Evolutionary conservation across 2,797 vertebrate genomes (phyloP), one percentile per base, ranked within the genome.

Genomic region (Sebastes itinus): DNA sequence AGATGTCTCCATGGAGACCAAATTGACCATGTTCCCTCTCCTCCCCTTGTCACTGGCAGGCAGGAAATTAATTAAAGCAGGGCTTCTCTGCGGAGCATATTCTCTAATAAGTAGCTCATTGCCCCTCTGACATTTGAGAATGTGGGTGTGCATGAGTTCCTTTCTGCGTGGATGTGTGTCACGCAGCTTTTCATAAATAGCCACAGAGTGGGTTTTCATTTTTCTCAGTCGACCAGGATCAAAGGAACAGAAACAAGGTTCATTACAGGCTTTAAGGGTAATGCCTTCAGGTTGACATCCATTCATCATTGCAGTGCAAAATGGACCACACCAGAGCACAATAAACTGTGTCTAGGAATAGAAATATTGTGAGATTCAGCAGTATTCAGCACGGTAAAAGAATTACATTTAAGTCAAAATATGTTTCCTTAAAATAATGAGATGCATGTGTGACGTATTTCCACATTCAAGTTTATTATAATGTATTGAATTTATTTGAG

Each of bases 21-120:
- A 86, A 84, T 86, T 85, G 92, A 94, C 87, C 85, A 67, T 55
- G 59, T 77, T 84, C 78, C 80, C 77, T 63, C 77, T 85, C 73
- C 32, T 89, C 84, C 74, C 66, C 60, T 86, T 77, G 80, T 91
- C 82, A 92, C 79, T 83, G 83, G 85, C 82, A 87, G 87, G 85
- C 83, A 89, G 84, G 77, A 75, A 87, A 89, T 93, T 94, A 96
- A 96, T 96, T 94, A 95, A 92, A 93, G 89, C 88, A 71, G 68
- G 84, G 12, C 68, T 89, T 91, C 83, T 88, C 91, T 88, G 83
- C 35, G 59, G 79, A 93, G 86, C 81, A 88, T 86, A 84, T 92
- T 90, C 78, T 90, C 92, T 95, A 94, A 94, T 95, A 94, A 95
- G 93, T 90, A 90, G 87, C 92, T 92, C 84, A 82, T 92, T 91